Percentiles rank a stretch among this genome's conserved stretches.
These are phyloP conservation scores for Pampusana beccarii DNA, from an alignment of 2,113 vertebrate genomes.

Conservation along the genomic window DNA sequence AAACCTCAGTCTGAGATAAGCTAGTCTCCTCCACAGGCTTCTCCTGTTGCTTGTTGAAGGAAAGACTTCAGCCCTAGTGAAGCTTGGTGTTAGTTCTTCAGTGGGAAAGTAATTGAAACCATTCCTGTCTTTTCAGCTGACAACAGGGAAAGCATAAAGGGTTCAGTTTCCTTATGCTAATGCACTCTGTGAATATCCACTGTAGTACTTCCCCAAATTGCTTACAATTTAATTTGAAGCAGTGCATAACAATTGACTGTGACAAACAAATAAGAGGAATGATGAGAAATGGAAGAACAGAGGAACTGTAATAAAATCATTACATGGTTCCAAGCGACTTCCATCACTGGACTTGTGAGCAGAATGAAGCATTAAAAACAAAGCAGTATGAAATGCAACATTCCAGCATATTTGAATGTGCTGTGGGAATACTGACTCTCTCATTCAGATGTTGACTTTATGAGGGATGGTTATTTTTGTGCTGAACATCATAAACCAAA, in stretches of 20 bases:
- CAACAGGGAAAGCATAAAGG: neutral
- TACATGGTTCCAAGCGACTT: neutral
- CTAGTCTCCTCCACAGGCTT: neutral
- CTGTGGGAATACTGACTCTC: neutral
- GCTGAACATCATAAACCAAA: neutral
- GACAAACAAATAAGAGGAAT: conserved; percentile 16
- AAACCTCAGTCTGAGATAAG: neutral
- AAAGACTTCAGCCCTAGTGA: neutral
- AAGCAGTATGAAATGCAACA: neutral
- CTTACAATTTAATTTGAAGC: conserved; percentile 34
- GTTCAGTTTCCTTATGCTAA: neutral
- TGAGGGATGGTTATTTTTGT: neutral
- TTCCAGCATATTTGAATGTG: neutral
- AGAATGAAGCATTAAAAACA: conserved; percentile 6
- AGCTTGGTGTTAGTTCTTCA: neutral
- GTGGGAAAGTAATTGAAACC: neutral
- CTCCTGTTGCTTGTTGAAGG: neutral
- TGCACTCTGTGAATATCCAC: neutral
- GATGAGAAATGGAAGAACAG: conserved; percentile 14
- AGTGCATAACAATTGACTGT: neutral
- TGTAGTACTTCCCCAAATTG: neutral
- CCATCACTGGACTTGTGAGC: neutral
- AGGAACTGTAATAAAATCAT: conserved; percentile 12
- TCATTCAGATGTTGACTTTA: neutral
- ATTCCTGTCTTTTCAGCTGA: neutral